Conservation (phyloP, 2,888 invertebrate species). For the Rugalucina vietnamica region DNA sequence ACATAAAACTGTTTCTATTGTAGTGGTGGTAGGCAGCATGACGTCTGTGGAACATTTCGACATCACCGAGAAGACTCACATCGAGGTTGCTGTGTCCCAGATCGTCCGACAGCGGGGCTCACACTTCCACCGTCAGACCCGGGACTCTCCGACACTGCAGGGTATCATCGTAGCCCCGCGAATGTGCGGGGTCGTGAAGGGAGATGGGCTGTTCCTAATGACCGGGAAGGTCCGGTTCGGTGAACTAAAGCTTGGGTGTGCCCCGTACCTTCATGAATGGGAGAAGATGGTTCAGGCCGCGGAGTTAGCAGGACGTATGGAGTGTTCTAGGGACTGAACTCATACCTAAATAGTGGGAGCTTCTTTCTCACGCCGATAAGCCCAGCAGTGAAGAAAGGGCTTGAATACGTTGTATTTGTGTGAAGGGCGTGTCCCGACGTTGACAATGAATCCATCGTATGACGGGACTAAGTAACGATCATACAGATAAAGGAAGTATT, state of each 20-base stretch:
- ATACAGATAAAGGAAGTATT: no score
- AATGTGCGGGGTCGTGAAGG: slow-evolving; percentile 68
- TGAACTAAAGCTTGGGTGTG: slow-evolving; percentile 63
- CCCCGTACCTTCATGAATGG: no score
- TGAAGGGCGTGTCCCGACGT: no score
- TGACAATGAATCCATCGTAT: no score
- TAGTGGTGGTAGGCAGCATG: slow-evolving; percentile 75
- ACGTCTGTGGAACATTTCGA: slow-evolving; percentile 53
- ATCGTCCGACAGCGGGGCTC: slow-evolving; percentile 67
- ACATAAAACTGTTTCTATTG: no score
- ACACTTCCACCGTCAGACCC: slow-evolving; percentile 40
- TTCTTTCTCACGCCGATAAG: no score
- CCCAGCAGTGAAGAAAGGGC: no score
- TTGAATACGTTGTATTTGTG: no score
- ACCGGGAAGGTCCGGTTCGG: slow-evolving; percentile 74
- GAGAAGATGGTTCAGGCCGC: slow-evolving; percentile 61
- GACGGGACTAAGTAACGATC: no score
- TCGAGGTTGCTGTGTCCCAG: slow-evolving; percentile 70
- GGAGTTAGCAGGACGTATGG: slow-evolving; percentile 59
- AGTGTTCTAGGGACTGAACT: slow-evolving; percentile 63
- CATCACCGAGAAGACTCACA: slow-evolving; percentile 58
- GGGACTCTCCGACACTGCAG: slow-evolving; percentile 55
- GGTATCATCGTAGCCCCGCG: slow-evolving; percentile 69
- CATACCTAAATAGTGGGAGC: no score
- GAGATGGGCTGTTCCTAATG: slow-evolving; percentile 72